phyloP scores from a whole-genome alignment of 1,140 invertebrate genomes.

The Dufourea novaeangliae region DNA sequence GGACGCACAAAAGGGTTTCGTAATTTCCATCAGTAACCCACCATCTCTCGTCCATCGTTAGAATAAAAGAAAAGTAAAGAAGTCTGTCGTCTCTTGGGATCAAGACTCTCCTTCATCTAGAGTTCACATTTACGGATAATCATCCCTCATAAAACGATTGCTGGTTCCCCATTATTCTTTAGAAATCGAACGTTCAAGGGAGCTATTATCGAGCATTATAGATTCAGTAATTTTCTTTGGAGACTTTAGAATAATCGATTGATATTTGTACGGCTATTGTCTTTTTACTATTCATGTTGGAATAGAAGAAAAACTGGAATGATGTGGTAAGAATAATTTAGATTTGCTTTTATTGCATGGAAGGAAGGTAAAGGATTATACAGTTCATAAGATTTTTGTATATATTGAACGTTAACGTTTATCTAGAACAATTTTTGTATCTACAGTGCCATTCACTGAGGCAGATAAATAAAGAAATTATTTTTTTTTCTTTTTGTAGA shows the following conservation, averaged over 20 bases:
- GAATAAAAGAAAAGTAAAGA: background rate
- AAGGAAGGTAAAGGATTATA: no score
- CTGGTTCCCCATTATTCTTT: background rate
- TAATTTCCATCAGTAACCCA: background rate
- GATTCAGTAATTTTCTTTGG: no score
- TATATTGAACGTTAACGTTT: no score
- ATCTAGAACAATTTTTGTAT: no score
- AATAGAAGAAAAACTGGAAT: no score
- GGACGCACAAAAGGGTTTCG: conserved; percentile 1
- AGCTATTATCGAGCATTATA: background rate
- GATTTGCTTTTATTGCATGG: no score
- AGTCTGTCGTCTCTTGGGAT: background rate
- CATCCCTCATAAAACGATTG: background rate
- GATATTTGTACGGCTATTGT: background rate
- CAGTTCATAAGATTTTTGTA: no score
- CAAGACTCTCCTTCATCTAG: background rate
- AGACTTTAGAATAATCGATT: background rate
- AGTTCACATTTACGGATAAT: background rate
- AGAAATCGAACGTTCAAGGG: background rate
- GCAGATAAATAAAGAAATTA: no score
- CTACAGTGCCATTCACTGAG: no score
- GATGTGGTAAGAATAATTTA: no score
- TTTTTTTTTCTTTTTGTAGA: no score
- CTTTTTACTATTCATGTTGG: background rate
- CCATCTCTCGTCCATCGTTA: background rate